Percentiles rank a stretch among this genome's conserved stretches.
phyloP scores from a whole-genome alignment of 2,113 vertebrate genomes.

The Lampris megalopsis region DNA sequence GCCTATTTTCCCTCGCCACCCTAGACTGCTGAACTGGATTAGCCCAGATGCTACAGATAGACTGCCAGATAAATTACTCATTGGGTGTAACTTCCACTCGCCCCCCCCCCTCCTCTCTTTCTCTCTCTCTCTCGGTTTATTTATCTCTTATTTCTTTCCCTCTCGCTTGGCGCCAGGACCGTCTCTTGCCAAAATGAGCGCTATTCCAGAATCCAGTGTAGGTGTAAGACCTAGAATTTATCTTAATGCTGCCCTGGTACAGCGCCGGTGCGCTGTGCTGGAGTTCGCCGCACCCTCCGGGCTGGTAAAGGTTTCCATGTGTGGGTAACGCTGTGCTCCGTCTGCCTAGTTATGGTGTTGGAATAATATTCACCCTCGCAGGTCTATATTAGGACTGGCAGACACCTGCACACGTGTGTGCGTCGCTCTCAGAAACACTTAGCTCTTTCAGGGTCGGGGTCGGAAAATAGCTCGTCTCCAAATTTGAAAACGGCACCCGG shows the following conservation, averaged over 20 bases:
- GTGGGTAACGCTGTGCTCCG: conserved; percentile 32
- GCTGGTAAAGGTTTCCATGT: conserved; percentile 42
- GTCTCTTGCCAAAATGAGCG: conserved; percentile 29
- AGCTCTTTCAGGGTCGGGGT: conserved; percentile 57
- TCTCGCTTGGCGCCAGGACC: background rate
- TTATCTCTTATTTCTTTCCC: conserved; percentile 12
- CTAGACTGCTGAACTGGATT: conserved; percentile 65
- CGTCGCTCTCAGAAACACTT: conserved; percentile 51
- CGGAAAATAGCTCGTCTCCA: conserved; percentile 54
- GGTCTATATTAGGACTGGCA: conserved; percentile 66
- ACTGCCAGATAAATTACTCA: conserved; percentile 32
- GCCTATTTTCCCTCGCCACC: conserved; percentile 54
- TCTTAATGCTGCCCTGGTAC: conserved; percentile 37
- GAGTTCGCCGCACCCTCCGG: conserved; percentile 3
- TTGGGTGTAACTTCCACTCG: conserved; percentile 25
- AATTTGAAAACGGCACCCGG: conserved; percentile 48
- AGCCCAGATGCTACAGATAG: conserved; percentile 60
- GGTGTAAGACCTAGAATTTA: conserved; percentile 43
- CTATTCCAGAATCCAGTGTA: conserved; percentile 52
- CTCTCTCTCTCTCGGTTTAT: conserved; percentile 24
- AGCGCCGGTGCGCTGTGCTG: conserved; percentile 25
- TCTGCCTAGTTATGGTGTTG: conserved; percentile 43
- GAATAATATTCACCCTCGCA: conserved; percentile 45
- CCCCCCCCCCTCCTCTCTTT: background rate
- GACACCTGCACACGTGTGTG: conserved; percentile 37